A percentile compares a stretch with the other conserved stretches of the same genome.
Conservation (phyloP, 2,797 vertebrate species). For the Phrynocephalus forsythii region DNA sequence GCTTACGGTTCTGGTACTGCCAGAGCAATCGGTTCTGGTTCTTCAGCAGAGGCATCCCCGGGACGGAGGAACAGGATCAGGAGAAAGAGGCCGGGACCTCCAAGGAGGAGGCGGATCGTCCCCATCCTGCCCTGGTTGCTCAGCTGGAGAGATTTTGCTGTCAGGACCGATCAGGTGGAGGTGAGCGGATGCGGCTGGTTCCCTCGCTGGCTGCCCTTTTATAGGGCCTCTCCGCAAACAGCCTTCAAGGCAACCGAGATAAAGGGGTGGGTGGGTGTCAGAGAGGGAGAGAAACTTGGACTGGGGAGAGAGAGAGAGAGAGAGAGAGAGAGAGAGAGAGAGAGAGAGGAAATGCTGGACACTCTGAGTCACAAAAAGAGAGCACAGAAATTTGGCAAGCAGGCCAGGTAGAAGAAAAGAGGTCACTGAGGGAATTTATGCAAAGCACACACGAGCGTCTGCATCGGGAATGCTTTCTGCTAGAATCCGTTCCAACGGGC, state of each 20-base stretch:
- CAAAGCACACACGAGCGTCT: not conserved
- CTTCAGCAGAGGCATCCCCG: not conserved
- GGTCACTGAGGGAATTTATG: not conserved
- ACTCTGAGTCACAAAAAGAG: not conserved
- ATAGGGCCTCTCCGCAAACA: not conserved
- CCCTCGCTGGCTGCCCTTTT: not conserved
- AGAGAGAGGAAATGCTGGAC: not conserved
- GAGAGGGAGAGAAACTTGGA: not conserved
- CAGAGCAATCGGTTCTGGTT: too few species aligned
- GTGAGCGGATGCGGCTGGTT: not conserved
- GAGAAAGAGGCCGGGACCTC: slow-evolving; percentile 5
- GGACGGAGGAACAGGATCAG: slow-evolving; percentile 45
- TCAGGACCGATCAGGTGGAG: not conserved
- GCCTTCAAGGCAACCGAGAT: not conserved
- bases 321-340: not conserved
- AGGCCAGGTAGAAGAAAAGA: not conserved
- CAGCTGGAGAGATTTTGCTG: too few species aligned
- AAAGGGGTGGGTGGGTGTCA: not conserved
- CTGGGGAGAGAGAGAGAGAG: not conserved
- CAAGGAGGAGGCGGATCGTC: slow-evolving; percentile 10
- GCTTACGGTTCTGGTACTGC: slow-evolving; percentile 59
- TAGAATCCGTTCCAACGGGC: not conserved
- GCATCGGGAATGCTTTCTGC: not conserved
- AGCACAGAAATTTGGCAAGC: not conserved
- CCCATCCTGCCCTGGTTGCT: slow-evolving; percentile 48